Conservation (phyloP, 1,140 invertebrate genomes). For the Sitophilus oryzae region DNA sequence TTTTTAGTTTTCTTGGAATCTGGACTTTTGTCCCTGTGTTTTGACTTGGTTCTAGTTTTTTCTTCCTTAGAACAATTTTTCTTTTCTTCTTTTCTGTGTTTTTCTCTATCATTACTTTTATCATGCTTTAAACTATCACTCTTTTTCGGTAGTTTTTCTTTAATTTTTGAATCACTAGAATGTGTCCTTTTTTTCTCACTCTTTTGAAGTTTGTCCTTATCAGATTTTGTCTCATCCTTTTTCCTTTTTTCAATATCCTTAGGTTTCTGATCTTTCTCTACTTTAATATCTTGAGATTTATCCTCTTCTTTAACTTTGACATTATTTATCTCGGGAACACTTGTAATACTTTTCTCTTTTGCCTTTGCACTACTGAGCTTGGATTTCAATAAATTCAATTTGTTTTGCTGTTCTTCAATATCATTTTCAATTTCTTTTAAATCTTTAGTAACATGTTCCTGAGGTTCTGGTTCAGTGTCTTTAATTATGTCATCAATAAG, state of each 20-base stretch:
- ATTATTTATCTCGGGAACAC: too few species aligned
- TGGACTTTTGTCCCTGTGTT: conserved; percentile 23
- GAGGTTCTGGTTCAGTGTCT: conserved; percentile 12
- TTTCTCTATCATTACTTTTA: conserved; percentile 17
- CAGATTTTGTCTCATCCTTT: conserved; percentile 13
- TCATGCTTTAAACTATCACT: conserved; percentile 13
- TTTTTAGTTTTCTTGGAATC: conserved; percentile 28
- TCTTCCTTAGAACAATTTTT: conserved; percentile 25
- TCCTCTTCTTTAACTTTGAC: conserved; percentile 5
- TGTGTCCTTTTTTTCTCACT: too few species aligned
- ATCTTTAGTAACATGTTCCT: conserved; percentile 6
- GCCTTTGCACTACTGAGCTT: background rate
- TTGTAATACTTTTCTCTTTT: conserved; percentile 14
- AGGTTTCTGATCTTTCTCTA: conserved; percentile 6
- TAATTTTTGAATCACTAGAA: conserved; percentile 14
- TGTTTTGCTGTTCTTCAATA: conserved; percentile 11
- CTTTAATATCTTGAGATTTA: background rate
- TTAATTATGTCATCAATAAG: conserved; percentile 40
- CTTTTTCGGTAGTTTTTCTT: conserved; percentile 5
- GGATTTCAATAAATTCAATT: conserved; percentile 6
- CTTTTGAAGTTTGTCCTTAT: too few species aligned
- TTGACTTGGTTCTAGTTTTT: background rate
- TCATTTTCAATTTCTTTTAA: background rate
- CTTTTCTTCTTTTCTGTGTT: conserved; percentile 26
- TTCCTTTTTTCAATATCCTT: conserved; percentile 22